Conservation (phyloP, 2,888 invertebrate genomes). For the Cosmorhoe ocellata region DNA sequence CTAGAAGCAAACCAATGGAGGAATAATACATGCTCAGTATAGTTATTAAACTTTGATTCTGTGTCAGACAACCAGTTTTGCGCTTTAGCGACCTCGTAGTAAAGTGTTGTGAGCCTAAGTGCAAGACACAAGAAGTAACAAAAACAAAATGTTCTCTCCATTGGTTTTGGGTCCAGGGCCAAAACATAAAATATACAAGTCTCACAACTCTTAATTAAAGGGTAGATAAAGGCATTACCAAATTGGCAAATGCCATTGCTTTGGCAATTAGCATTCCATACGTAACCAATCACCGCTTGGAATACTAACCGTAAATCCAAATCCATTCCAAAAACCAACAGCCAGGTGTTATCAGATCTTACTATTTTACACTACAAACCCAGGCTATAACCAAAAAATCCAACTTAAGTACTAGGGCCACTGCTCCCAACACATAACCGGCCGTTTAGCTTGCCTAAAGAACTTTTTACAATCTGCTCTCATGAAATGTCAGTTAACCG, state of each 20-base stretch:
- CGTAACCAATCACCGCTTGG: not conserved
- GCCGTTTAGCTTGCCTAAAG: too few relatives aligned
- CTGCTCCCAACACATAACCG: too few relatives aligned
- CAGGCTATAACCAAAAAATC: not conserved
- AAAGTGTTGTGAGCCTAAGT: too few relatives aligned
- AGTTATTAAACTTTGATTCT: too few relatives aligned
- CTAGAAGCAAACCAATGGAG: not conserved
- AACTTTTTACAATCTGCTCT: not conserved
- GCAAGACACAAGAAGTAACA: too few relatives aligned
- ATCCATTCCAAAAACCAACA: slow-evolving; percentile 7
- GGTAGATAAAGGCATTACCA: not conserved
- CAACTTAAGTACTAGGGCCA: too few relatives aligned
- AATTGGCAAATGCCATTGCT: not conserved
- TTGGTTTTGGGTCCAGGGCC: too few relatives aligned
- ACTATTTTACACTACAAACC: not conserved
- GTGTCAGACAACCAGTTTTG: too few relatives aligned
- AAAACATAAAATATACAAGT: not conserved
- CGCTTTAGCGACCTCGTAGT: too few relatives aligned
- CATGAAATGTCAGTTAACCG: not conserved
- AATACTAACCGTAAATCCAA: not conserved
- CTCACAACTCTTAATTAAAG: too few relatives aligned
- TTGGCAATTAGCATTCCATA: slow-evolving; percentile 6
- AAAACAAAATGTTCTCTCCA: too few relatives aligned
- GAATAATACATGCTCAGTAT: too few relatives aligned
- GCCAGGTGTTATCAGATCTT: not conserved